phyloP scores from a whole-genome alignment of 2,113 vertebrate species.

The Tichodroma muraria region DNA sequence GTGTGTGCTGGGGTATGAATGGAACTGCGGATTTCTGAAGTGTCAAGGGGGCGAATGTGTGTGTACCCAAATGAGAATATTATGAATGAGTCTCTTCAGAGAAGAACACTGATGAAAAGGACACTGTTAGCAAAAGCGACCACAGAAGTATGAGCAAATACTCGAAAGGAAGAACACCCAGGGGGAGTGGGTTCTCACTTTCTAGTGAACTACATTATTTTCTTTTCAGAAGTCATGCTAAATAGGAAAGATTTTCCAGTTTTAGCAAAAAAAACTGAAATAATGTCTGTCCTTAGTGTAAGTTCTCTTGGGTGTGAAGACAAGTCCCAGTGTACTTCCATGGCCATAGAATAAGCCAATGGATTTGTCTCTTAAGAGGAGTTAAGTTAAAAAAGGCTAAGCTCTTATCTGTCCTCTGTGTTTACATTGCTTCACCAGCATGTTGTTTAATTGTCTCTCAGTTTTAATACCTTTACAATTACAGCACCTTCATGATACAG shows the following conservation, averaged over 20 bases:
- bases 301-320: background rate
- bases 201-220: conserved; percentile 25
- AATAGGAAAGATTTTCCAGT: conserved; percentile 26
- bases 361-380: background rate
- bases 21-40: background rate
- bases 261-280: background rate
- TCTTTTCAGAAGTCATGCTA: conserved; percentile 9
- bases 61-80: conserved; percentile 5
- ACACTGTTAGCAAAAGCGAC: conserved; percentile 25
- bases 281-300: background rate
- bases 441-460: background rate
- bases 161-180: conserved; percentile 39
- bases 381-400: background rate
- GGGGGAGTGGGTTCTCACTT: conserved; percentile 19
- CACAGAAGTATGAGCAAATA: conserved; percentile 37
- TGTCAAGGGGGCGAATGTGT: conserved; percentile 7
- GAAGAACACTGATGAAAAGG: conserved; percentile 26
- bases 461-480: background rate
- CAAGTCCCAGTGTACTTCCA: background rate
- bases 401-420: background rate
- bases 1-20: conserved; percentile 19
- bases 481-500: background rate
- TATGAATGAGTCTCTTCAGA: conserved; percentile 66
- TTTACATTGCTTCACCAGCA: background rate
- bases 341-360: background rate